Percentiles rank a stretch among this genome's conserved stretches.
Conservation (phyloP, 2,113 vertebrate species). For the Raja brachyura region DNA sequence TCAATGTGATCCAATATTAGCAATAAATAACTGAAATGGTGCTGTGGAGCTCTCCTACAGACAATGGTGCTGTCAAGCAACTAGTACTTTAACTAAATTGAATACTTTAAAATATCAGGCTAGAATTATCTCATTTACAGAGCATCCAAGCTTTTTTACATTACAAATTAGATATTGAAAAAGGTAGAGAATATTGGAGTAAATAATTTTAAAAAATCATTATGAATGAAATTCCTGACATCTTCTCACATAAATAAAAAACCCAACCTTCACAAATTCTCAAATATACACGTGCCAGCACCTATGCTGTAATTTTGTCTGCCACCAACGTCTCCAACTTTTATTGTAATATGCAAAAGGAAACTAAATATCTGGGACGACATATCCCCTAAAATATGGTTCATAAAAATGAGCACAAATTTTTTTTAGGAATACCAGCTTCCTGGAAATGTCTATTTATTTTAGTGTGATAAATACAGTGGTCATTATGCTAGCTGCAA, state of each 20-base stretch:
- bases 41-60: neutral
- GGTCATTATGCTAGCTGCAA: neutral
- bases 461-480: neutral
- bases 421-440: neutral
- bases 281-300: neutral
- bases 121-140: neutral
- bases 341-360: neutral
- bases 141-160: neutral
- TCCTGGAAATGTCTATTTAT: neutral
- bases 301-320: neutral
- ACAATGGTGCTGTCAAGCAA: neutral
- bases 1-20: neutral
- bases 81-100: neutral
- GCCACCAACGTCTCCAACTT: neutral
- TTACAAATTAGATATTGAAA: neutral
- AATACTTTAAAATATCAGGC: neutral
- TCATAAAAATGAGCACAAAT: neutral
- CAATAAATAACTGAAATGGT: neutral
- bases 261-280: neutral
- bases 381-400: neutral
- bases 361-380: neutral
- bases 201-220: neutral
- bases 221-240: neutral
- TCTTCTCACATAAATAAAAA: neutral
- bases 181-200: neutral